phyloP scores from a whole-genome alignment of 2,888 invertebrate species.

The Nemotelus pantherinus region DNA sequence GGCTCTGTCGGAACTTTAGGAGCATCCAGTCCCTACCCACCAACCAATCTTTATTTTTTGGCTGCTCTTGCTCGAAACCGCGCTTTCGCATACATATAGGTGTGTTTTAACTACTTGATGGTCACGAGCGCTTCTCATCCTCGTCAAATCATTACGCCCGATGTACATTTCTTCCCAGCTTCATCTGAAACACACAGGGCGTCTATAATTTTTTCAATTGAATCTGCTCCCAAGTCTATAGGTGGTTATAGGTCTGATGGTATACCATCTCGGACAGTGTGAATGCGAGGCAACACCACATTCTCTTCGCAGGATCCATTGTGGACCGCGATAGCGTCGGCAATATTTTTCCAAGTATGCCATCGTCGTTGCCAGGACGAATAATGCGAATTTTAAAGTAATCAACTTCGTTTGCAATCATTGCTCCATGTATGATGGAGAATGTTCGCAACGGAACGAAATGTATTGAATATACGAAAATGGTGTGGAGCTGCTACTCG shows the following conservation, averaged over 20 bases:
- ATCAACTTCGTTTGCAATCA: conserved; percentile 48
- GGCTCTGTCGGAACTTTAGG: conserved; percentile 29
- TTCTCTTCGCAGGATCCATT: conserved; percentile 36
- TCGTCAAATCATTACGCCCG: neutral
- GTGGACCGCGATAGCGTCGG: conserved; percentile 35
- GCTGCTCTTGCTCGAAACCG: conserved; percentile 2
- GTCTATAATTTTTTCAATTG: conserved; percentile 51
- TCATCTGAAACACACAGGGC: conserved; percentile 38
- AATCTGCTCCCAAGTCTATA: conserved; percentile 42
- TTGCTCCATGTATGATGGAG: conserved; percentile 40
- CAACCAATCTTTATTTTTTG: conserved; percentile 30
- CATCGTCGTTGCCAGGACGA: conserved; percentile 46
- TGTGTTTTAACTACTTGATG: neutral
- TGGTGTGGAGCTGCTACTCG: neutral
- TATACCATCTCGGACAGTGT: neutral
- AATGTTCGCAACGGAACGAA: neutral
- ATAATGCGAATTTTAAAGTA: conserved; percentile 52
- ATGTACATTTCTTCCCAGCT: conserved; percentile 13
- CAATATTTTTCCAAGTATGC: conserved; percentile 44
- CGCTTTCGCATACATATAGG: neutral
- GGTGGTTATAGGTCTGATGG: conserved; percentile 15
- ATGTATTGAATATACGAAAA: conserved; percentile 31
- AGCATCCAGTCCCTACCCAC: neutral
- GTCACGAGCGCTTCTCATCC: conserved; percentile 13
- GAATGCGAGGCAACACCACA: conserved; percentile 12